A percentile compares a stretch with the other conserved stretches of the same genome.
phyloP scores from a whole-genome alignment of 1,140 invertebrate species.

The Aphaenogaster floridana region DNA sequence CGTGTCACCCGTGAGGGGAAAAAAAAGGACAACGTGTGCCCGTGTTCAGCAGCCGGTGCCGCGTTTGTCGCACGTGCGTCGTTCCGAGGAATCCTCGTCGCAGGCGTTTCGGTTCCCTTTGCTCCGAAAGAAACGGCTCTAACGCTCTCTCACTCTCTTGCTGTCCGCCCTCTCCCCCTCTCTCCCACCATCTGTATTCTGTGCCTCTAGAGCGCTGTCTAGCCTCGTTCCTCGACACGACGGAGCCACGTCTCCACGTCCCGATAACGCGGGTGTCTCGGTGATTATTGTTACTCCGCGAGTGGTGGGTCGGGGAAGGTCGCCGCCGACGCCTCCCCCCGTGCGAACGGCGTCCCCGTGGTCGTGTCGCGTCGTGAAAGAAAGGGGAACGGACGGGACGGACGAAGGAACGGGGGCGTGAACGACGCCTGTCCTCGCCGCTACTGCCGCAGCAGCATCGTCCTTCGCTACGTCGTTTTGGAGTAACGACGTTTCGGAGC shows the following conservation, averaged over 20 bases:
- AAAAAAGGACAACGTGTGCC: constrained; percentile 67
- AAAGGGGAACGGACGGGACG: constrained; percentile 45
- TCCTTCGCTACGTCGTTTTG: constrained; percentile 31
- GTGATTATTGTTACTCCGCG: constrained; percentile 18
- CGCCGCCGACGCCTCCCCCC: constrained; percentile 30
- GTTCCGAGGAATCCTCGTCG: constrained; percentile 18
- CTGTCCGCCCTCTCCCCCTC: background rate
- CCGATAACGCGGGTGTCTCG: background rate
- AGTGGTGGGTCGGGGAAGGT: constrained; percentile 18
- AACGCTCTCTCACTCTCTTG: constrained; percentile 19
- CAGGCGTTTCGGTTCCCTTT: background rate
- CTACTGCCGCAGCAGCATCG: background rate
- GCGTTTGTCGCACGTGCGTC: constrained; percentile 3
- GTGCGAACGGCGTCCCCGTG: constrained; percentile 40
- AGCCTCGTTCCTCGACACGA: constrained; percentile 26
- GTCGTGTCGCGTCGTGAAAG: constrained; percentile 41
- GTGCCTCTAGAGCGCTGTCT: constrained; percentile 36
- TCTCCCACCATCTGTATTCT: background rate
- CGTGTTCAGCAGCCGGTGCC: constrained; percentile 5
- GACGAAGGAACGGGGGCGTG: constrained; percentile 29
- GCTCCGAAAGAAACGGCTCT: constrained; percentile 34
- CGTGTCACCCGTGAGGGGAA: constrained; percentile 75
- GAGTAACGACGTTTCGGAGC: background rate
- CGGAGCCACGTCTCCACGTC: constrained; percentile 46
- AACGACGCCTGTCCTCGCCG: constrained; percentile 66